phyloP scores from a whole-genome alignment of 2,888 invertebrate species.

The Tetanocera ferruginea region DNA sequence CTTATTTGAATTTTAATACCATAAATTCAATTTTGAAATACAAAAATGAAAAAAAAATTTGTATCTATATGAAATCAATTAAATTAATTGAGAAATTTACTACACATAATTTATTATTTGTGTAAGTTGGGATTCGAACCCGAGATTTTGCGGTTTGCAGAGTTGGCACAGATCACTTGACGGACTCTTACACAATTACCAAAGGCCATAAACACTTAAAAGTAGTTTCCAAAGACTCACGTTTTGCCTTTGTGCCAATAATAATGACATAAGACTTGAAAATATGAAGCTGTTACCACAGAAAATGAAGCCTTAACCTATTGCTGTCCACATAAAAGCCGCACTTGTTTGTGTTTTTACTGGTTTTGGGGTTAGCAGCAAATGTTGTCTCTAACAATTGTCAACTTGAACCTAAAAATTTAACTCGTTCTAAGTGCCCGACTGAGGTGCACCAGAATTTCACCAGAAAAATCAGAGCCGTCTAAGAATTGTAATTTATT shows the following conservation, averaged over 20 bases:
- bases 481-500: slow-evolving; percentile 11
- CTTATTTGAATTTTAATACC: background rate
- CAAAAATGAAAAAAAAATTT: background rate
- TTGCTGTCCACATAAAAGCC: slow-evolving; percentile 27
- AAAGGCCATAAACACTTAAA: no score
- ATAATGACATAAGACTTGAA: background rate
- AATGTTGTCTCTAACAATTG: background rate
- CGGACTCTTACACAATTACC: background rate
- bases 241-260: no score
- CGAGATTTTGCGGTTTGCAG: no score
- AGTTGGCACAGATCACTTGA: background rate
- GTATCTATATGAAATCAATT: background rate
- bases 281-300: background rate
- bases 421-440: background rate
- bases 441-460: slow-evolving; percentile 16
- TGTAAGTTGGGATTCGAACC: no score
- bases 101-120: no score
- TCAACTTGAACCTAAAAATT: background rate
- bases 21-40: background rate
- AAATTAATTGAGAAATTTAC: no score
- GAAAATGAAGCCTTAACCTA: background rate
- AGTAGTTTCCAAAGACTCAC: no score
- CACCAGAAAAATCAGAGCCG: slow-evolving; percentile 13
- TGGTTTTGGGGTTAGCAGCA: background rate
- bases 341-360: slow-evolving; percentile 24